A percentile compares a stretch with the other conserved stretches of the same genome.
Evolutionary conservation across 2,888 invertebrate species (phyloP).

Genomic region (Cerastis rubricosa): DNA sequence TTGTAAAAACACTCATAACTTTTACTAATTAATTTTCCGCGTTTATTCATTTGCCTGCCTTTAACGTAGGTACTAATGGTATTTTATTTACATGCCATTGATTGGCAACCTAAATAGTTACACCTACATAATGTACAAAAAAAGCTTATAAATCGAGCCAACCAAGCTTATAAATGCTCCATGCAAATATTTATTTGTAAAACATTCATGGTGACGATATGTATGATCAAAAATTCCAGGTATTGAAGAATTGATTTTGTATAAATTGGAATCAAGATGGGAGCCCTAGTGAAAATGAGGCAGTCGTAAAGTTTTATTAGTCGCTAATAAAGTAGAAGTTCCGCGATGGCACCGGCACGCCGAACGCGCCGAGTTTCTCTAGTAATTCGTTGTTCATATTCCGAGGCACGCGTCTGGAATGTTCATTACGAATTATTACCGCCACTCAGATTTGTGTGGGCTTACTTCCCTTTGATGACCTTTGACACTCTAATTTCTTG

Average conservation of each 20-base stretch:
- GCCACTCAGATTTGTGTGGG: slow-evolving; percentile 72
- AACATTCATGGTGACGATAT: slow-evolving; percentile 17
- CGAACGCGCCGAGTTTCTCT: slow-evolving; percentile 60
- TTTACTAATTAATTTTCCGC: neutral
- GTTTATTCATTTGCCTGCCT: neutral
- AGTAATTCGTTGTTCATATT: slow-evolving; percentile 80
- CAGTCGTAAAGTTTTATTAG: slow-evolving; percentile 75
- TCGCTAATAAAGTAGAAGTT: slow-evolving; percentile 73
- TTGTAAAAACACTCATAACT: neutral
- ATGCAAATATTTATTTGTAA: slow-evolving; percentile 1
- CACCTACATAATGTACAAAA: neutral
- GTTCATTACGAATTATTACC: slow-evolving; percentile 69
- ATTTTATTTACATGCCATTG: neutral
- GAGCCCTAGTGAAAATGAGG: slow-evolving; percentile 64
- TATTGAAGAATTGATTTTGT: slow-evolving; percentile 64
- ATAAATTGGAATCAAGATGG: slow-evolving; percentile 65
- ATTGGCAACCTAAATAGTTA: neutral
- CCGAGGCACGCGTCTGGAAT: slow-evolving; percentile 75
- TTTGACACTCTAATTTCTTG: slow-evolving; percentile 61
- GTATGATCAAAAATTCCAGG: slow-evolving; percentile 42
- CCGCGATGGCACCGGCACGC: slow-evolving; percentile 61
- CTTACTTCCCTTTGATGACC: slow-evolving; percentile 64
- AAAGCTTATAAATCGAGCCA: neutral
- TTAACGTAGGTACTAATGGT: neutral
- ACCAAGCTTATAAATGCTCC: neutral